A percentile compares a stretch with the other conserved stretches of the same genome.
Evolutionary conservation across 2,797 vertebrate genomes (phyloP).

Genomic region (Euphonia xanthogaster): DNA sequence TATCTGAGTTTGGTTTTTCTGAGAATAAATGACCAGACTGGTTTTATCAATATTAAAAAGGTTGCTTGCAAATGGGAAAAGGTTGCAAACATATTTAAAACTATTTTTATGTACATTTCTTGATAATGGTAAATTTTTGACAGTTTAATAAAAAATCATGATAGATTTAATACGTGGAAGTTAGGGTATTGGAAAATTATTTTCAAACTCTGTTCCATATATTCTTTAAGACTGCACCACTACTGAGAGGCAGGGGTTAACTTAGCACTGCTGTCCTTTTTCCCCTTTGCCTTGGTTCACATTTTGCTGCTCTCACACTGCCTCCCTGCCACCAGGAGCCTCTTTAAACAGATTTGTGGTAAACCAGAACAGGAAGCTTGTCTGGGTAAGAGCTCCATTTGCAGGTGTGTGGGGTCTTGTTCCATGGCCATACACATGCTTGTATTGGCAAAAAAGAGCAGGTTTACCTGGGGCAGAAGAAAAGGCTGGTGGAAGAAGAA

Average conservation of each 20-base stretch:
- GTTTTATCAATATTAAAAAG: background rate
- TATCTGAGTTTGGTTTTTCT: background rate
- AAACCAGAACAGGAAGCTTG: background rate
- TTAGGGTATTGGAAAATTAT: background rate
- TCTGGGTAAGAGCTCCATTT: background rate
- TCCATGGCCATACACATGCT: background rate
- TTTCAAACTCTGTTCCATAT: background rate
- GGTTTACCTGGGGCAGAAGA: background rate
- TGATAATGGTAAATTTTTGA: background rate
- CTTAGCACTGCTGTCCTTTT: background rate
- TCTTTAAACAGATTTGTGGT: background rate
- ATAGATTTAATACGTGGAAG: background rate
- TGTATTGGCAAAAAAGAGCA: background rate
- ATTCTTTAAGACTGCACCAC: background rate
- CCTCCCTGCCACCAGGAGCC: background rate
- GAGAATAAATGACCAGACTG: background rate
- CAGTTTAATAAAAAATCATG: background rate
- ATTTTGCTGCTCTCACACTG: background rate
- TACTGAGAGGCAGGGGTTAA: background rate
- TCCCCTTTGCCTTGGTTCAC: background rate
- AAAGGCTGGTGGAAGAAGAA: background rate
- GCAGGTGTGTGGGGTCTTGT: background rate
- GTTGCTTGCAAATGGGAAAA: background rate
- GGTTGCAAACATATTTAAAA: background rate
- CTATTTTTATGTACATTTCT: background rate